Evolutionary conservation across 2,888 invertebrate species (phyloP), one percentile per base, ranked within the genome.

Genomic region (Pristionchus exspectatus): DNA sequence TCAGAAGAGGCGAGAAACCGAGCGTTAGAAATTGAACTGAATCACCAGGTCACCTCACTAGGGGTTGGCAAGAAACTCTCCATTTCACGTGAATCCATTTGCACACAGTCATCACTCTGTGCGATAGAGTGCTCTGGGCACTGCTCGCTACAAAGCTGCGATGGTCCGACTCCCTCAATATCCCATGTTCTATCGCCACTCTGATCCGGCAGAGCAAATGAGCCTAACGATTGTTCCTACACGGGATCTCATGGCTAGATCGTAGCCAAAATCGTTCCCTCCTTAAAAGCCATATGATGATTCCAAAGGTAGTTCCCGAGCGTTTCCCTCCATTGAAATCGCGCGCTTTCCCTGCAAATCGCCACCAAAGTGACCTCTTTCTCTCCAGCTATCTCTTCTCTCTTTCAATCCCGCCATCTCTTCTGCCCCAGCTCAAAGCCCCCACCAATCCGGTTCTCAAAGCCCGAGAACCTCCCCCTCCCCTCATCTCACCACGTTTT

Each of bases 331-430:
- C 77, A 18, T 44, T 14, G 14, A 38, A 44, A n/a, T n/a, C 33
- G n/a, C 77, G 30, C 77, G 21, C 77, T 77, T 77, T 77, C 72
- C 2, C 72, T 77, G 44, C 77, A 30, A 74, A 44, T 77, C 77
- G 24, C 24, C 44, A 12, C 44, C 44, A 77, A 54, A 81, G 81
- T 81, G 81, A 81, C 81, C 81, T 81, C 50, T 81, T 81, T 81
- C 54, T 4, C n/a, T 27, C 50, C 81, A 10, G 63, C 63, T 74
- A 69, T 33, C 74, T 74, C 77, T 50, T n/a, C 81, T 24, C 81
- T 81, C 54, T 33, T 24, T 38, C 33, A 21, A 21, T 74, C 74
- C 21, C 74, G 21, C 74, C 24, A 33, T 74, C 74, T 74, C 74
- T 4, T 10, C 69, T 59, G 18, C 27, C 66, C 24, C 66, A 66